phyloP scores from a whole-genome alignment of 2,113 vertebrate species.

The Barbus barbus region DNA sequence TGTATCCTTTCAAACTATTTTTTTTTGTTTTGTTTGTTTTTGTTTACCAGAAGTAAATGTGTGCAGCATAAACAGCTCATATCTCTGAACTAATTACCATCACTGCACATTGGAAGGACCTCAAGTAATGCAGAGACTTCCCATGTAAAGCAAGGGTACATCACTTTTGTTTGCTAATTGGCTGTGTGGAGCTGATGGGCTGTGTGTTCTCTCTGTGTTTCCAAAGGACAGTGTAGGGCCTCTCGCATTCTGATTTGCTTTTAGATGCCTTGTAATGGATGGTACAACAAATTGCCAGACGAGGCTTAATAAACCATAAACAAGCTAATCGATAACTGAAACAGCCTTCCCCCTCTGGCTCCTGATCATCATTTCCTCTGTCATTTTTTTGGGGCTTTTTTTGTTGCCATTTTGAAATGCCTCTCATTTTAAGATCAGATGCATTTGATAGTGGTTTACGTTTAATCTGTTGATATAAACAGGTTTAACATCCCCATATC shows the following conservation, averaged over 20 bases:
- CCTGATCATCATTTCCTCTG: not conserved
- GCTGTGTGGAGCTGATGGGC: not conserved
- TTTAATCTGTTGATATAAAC: not conserved
- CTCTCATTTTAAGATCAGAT: not conserved
- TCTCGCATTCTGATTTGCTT: not conserved
- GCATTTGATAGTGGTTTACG: not conserved
- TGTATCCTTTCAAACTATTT: not conserved
- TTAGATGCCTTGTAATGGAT: slow-evolving; percentile 9
- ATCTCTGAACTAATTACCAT: not conserved
- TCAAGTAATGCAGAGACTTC: not conserved
- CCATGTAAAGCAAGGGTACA: not conserved
- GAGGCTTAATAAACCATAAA: slow-evolving; percentile 1
- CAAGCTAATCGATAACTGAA: slow-evolving; percentile 11
- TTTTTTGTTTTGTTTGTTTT: not conserved
- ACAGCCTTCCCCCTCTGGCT: not conserved
- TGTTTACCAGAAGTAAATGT: too few species aligned
- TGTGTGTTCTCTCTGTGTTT: not conserved
- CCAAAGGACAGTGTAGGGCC: not conserved
- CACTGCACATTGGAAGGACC: not conserved
- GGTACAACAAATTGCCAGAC: not conserved
- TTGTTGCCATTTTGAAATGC: not conserved
- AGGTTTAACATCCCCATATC: not conserved
- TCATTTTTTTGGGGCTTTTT: not conserved
- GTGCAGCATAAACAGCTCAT: not conserved
- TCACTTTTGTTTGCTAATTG: not conserved